A percentile compares a stretch with the other conserved stretches of the same genome.
Conservation (phyloP, 2,888 invertebrate genomes). For the Drosophila silvestris region DNA sequence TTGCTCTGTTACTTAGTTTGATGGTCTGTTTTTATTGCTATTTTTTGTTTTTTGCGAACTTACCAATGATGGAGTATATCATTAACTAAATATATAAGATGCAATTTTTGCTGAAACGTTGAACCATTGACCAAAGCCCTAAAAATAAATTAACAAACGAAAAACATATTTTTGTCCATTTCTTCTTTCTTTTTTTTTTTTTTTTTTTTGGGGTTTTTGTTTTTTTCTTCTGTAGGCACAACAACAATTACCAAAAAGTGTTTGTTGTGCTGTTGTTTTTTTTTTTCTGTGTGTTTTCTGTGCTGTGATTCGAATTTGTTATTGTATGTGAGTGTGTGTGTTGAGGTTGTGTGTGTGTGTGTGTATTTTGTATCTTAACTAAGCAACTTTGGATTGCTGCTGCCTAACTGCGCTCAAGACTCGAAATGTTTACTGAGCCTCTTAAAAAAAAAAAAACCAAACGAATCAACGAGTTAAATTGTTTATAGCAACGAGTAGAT, state of each 20-base stretch:
- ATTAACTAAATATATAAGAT: constrained; percentile 99
- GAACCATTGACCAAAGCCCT: constrained; percentile 88
- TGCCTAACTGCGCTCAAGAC: constrained; percentile 47
- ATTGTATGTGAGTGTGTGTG: constrained; percentile 13
- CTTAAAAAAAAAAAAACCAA: constrained; percentile 22
- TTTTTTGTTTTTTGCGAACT: constrained; percentile 85
- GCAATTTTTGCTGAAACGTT: constrained; percentile 96
- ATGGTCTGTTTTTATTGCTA: constrained; percentile 13
- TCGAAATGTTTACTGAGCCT: constrained; percentile 23
- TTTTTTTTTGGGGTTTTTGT: constrained; percentile 3
- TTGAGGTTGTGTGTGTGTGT: neutral
- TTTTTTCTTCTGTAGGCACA: constrained; percentile 56
- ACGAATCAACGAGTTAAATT: constrained; percentile 54
- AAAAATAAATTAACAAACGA: constrained; percentile 86
- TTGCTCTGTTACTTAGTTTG: constrained; percentile 49
- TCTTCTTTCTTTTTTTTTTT: constrained; percentile 34
- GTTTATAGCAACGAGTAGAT: constrained; percentile 14
- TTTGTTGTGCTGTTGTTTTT: constrained; percentile 41
- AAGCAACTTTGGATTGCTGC: constrained; percentile 29
- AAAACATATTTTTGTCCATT: constrained; percentile 82
- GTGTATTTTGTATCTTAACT: constrained; percentile 26
- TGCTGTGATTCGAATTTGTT: constrained; percentile 12
- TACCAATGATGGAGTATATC: constrained; percentile 99
- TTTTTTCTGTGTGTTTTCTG: constrained; percentile 13
- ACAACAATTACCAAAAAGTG: constrained; percentile 57